Evolutionary conservation across 2,113 vertebrate species (phyloP).

Genomic region (Xenus cinereus): DNA sequence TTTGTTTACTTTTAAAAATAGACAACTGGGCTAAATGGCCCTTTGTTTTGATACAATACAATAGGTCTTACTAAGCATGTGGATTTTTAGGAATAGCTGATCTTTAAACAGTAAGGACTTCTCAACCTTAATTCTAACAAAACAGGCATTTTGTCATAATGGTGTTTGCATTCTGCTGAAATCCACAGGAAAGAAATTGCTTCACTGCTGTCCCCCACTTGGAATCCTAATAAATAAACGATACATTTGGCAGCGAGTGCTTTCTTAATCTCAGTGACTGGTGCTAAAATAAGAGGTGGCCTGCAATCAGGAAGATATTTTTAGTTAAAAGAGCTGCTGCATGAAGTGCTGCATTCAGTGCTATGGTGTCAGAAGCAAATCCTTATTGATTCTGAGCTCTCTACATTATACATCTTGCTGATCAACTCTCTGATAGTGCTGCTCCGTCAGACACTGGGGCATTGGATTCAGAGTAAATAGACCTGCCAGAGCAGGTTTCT

Average conservation of each 20-base stretch:
- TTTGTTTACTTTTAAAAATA: not conserved
- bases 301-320: slow-evolving; percentile 5
- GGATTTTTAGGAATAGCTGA: not conserved
- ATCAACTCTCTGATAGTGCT: not conserved
- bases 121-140: not conserved
- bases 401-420: not conserved
- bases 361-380: not conserved
- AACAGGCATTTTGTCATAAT: not conserved
- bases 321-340: not conserved
- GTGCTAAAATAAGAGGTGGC: slow-evolving; percentile 1
- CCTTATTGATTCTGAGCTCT: slow-evolving; percentile 29
- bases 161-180: not conserved
- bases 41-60: not conserved
- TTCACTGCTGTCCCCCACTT: not conserved
- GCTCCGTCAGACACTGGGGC: not conserved
- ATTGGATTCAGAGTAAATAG: not conserved
- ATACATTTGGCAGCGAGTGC: not conserved
- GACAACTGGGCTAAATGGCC: not conserved
- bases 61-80: not conserved
- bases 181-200: not conserved
- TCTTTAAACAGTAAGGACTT: not conserved
- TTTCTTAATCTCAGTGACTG: not conserved
- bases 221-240: not conserved
- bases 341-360: not conserved
- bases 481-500: slow-evolving; percentile 6